Percentiles rank a stretch among this genome's conserved stretches.
Conservation (phyloP, 1,140 invertebrate species). For the Zaprionus taronus region DNA sequence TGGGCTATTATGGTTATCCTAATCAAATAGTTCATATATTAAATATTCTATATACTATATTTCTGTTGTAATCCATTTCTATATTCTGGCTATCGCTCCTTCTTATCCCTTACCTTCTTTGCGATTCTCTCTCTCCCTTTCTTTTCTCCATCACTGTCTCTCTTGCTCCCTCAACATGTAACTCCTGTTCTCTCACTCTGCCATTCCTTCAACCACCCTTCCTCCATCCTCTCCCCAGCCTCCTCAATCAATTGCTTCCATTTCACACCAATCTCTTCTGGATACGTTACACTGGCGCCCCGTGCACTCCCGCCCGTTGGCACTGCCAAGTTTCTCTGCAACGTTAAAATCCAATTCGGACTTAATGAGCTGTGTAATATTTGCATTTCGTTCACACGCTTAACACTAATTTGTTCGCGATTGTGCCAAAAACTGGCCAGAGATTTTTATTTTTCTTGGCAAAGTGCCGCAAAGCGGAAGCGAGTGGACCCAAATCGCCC, state of each 20-base stretch:
- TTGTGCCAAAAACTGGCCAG: constrained; percentile 54
- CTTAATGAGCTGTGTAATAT: constrained; percentile 81
- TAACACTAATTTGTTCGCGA: constrained; percentile 59
- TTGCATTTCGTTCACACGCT: constrained; percentile 76
- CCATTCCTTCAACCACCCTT: too few species aligned
- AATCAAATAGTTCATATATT: too few species aligned
- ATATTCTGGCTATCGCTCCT: too few species aligned
- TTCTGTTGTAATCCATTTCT: too few species aligned
- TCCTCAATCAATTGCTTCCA: neutral
- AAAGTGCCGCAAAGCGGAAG: constrained; percentile 47
- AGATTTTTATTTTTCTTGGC: constrained; percentile 67
- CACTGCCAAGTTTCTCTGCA: constrained; percentile 53
- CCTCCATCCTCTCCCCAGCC: neutral
- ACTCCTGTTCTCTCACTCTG: too few species aligned
- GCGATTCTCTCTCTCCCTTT: too few species aligned
- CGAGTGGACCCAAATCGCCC: neutral
- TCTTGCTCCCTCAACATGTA: too few species aligned
- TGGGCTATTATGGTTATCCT: neutral
- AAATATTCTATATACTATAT: too few species aligned
- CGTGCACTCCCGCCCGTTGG: neutral
- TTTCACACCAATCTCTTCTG: neutral
- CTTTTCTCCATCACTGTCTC: too few species aligned
- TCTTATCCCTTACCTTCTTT: too few species aligned
- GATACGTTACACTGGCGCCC: neutral
- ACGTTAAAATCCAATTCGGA: constrained; percentile 65